A percentile compares a stretch with the other conserved stretches of the same genome.
These are phyloP conservation scores for Neodon shergylaensis DNA, from an alignment of 2,113 vertebrate species.

Conservation along the genomic window DNA sequence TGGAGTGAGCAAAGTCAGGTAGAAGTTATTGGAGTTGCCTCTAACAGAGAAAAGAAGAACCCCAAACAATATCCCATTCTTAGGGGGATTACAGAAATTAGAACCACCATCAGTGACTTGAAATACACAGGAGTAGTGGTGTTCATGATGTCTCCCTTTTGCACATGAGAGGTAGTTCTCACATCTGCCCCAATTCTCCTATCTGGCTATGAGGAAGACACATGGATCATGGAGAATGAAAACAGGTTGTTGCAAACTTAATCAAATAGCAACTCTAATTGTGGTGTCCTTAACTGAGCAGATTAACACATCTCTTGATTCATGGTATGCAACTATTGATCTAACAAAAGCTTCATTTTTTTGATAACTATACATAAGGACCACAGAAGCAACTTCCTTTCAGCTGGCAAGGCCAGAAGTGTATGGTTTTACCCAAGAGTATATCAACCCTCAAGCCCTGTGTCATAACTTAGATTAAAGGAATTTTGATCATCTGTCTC, in stretches of 20 bases:
- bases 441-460: not conserved
- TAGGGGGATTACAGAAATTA: not conserved
- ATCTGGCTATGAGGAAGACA: not conserved
- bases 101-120: not conserved
- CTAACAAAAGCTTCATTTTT: not conserved
- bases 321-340: not conserved
- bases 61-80: not conserved
- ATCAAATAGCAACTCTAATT: not conserved
- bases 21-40: not conserved
- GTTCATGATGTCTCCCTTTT: not conserved
- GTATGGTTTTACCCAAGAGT: not conserved
- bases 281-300: not conserved
- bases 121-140: not conserved
- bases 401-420: not conserved
- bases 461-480: not conserved
- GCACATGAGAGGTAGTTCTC: too few species aligned
- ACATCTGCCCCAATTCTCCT: not conserved
- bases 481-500: not conserved
- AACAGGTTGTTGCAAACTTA: not conserved
- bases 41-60: not conserved
- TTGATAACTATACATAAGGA: not conserved
- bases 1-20: not conserved
- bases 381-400: not conserved
- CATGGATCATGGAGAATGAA: not conserved
- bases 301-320: not conserved